A percentile compares a stretch with the other conserved stretches of the same genome.
phyloP scores from a whole-genome alignment of 2,888 invertebrate genomes.

The Nomada ruficornis region DNA sequence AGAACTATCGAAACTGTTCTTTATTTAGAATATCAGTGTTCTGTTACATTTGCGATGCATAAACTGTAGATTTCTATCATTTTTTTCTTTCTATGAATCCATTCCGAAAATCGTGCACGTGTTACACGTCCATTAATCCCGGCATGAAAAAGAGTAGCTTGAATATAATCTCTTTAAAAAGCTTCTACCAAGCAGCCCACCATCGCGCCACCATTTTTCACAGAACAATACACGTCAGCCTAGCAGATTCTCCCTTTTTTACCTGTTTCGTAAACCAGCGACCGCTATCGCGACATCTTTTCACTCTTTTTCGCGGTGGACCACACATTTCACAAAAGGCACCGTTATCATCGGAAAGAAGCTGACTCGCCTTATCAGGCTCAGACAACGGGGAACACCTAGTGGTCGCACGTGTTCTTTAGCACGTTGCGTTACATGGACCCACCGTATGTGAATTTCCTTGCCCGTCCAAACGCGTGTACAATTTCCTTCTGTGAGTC shows the following conservation, averaged over 20 bases:
- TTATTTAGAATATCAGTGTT: too few species aligned
- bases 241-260: conserved; percentile 30
- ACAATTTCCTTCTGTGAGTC: background rate
- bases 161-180: conserved; percentile 17
- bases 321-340: conserved; percentile 16
- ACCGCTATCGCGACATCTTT: conserved; percentile 24
- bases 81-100: background rate
- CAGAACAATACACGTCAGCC: conserved; percentile 43
- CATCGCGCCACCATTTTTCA: conserved; percentile 27
- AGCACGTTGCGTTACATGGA: background rate
- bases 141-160: conserved; percentile 4
- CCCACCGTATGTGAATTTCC: conserved; percentile 21
- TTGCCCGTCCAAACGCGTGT: conserved; percentile 1
- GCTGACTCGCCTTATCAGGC: conserved; percentile 30
- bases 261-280: conserved; percentile 22
- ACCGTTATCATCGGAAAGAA: conserved; percentile 19
- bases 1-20: too few species aligned
- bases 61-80: too few species aligned
- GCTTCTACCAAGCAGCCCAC: background rate
- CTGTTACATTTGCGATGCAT: too few species aligned
- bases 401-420: conserved; percentile 12
- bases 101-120: background rate
- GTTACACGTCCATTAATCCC: background rate
- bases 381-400: conserved; percentile 1
- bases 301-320: conserved; percentile 9